Base-by-base conservation (phyloP, 1,140 invertebrate genomes). In the Drosophila sp. region DNA sequence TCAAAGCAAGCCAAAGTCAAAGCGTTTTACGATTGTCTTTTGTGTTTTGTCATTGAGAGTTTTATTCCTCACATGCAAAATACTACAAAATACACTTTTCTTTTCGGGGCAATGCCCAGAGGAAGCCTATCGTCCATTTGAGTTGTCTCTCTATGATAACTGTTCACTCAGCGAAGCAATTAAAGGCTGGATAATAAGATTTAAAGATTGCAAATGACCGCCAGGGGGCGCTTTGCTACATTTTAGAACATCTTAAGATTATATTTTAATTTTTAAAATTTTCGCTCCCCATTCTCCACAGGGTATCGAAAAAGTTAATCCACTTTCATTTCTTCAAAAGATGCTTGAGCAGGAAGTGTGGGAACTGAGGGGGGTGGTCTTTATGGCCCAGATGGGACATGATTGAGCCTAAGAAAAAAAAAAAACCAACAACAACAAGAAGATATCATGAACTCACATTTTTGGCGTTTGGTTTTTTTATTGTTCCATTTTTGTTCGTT, bases 381-480 rank as follows among this genome's bases (percentile, higher is more conserved):
- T 50, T 50, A 50, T 50, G 25, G 44, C 44, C 44, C 44, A 50
- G 44, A 50, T 50, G 44, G 44, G 44, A 50, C 44, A 50, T 27
- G 23, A 50, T 27, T 50, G 44, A 25, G 44, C 25, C 44, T 8
- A 27, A 7, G 7, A 25, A 23, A 23, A 5, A 35, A 35, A 7
- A 35, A 11, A 11, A 38, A 11, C 8, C 10, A 38, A 50, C 7
- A n/a, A 8, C 25, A 25, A 27, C 8, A 47, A 47, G 41, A 47
- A 47, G 17, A 47, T 47, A 17, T 47, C 44, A 47, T 47, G 23
- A 50, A 50, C 44, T 50, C 23, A 50, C 44, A 50, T 50, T 50
- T 50, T 50, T 50, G 44, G 44, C 44, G 6, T 47, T 23, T 47
- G 17, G 17, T 23, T 47, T 23, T 23, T 47, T 27, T 50, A 50